A percentile compares a stretch with the other conserved stretches of the same genome.
Evolutionary conservation across 2,888 invertebrate genomes (phyloP).

Genomic region (Pollenia labialis): DNA sequence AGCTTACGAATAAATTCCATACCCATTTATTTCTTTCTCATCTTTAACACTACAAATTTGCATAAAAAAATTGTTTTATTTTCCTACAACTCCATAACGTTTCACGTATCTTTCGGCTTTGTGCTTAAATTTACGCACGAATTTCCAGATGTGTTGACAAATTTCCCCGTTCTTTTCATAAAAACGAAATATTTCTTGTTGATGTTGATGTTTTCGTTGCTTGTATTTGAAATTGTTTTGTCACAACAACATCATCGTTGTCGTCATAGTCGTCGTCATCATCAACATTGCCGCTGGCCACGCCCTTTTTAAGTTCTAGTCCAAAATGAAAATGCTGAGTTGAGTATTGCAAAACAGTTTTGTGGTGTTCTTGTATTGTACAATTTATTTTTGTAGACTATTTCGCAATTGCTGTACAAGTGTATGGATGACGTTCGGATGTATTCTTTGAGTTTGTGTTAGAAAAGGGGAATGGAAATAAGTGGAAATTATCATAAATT

Average conservation of each 20-base stretch:
- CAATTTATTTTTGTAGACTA: constrained; percentile 26
- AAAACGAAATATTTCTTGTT: constrained; percentile 46
- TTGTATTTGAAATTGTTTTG: constrained; percentile 46
- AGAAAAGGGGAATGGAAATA: constrained; percentile 9
- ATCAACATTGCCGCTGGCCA: constrained; percentile 75
- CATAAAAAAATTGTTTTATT: constrained; percentile 1
- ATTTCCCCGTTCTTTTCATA: constrained; percentile 24
- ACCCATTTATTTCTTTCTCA: background rate
- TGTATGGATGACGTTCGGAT: background rate
- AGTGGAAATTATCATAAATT: constrained; percentile 66
- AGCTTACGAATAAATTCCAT: too few relatives aligned
- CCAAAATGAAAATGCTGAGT: constrained; percentile 76
- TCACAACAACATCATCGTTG: constrained; percentile 58
- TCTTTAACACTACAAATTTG: background rate
- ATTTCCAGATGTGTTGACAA: constrained; percentile 9
- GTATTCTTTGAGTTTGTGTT: background rate
- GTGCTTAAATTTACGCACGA: constrained; percentile 10
- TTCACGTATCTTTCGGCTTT: background rate
- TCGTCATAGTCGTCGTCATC: constrained; percentile 61
- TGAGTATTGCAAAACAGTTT: constrained; percentile 63
- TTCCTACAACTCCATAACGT: background rate
- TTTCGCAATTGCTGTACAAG: constrained; percentile 35
- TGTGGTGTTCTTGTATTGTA: constrained; percentile 57
- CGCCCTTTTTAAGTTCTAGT: constrained; percentile 82
- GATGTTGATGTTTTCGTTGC: constrained; percentile 30